phyloP scores from a whole-genome alignment of 2,888 invertebrate genomes.

The Phasia obesa region DNA sequence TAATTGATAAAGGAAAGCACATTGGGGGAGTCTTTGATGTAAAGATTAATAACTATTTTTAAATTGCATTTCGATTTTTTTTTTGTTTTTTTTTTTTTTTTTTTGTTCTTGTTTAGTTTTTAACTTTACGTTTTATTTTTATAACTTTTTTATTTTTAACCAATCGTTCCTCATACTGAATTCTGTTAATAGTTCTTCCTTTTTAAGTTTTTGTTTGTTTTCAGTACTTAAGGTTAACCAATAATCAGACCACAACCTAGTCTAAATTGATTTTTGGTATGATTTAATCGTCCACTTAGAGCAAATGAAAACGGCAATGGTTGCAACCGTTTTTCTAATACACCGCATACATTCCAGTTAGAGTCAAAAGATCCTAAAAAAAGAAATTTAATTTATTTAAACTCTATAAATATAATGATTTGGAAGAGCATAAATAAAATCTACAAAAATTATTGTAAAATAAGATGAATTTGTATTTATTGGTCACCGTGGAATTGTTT shows the following conservation, averaged over 20 bases:
- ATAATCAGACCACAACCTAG: slow-evolving; percentile 97
- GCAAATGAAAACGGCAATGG: slow-evolving; percentile 97
- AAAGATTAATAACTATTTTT: neutral
- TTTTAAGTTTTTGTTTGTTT: slow-evolving; percentile 46
- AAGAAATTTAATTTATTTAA: slow-evolving; percentile 70
- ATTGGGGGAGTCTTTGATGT: neutral
- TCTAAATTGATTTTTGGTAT: slow-evolving; percentile 94
- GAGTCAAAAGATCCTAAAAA: slow-evolving; percentile 93
- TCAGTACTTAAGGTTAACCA: slow-evolving; percentile 85
- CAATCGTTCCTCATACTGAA: slow-evolving; percentile 54
- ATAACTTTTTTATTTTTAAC: slow-evolving; percentile 51
- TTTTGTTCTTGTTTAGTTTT: slow-evolving; percentile 41
- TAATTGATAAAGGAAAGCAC: neutral
- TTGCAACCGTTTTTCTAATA: slow-evolving; percentile 95
- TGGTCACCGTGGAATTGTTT: too few relatives aligned
- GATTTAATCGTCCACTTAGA: slow-evolving; percentile 95
- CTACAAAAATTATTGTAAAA: neutral
- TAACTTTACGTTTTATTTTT: slow-evolving; percentile 27
- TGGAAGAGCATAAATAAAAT: neutral
- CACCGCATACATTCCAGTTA: slow-evolving; percentile 96
- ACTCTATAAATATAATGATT: neutral
- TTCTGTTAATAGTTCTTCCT: slow-evolving; percentile 35
- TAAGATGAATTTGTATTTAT: too few relatives aligned
- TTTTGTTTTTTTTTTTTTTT: slow-evolving; percentile 22
- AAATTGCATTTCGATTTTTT: slow-evolving; percentile 31